A percentile compares a stretch with the other conserved stretches of the same genome.
Evolutionary conservation across 2,888 invertebrate species (phyloP).

Genomic region (Elmis aenea): DNA sequence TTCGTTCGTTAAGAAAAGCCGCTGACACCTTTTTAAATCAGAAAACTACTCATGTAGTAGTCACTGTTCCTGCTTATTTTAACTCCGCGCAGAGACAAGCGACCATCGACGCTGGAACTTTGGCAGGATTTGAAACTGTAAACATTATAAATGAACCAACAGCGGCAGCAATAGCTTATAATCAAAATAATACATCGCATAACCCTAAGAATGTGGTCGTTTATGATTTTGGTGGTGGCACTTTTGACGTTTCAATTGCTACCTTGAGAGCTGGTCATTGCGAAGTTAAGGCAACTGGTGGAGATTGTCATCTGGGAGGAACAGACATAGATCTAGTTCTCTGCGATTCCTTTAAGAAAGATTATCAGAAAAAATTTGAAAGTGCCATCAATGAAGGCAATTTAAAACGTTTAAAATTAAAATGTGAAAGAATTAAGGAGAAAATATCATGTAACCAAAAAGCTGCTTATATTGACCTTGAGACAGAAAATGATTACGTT

Average conservation of each 20-base stretch:
- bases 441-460: constrained; percentile 15
- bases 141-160: too few relatives aligned
- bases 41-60: too few relatives aligned
- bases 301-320: too few relatives aligned
- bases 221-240: constrained; percentile 19
- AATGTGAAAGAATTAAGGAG: constrained; percentile 24
- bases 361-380: constrained; percentile 17
- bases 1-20: constrained; percentile 20
- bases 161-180: constrained; percentile 29
- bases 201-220: too few relatives aligned
- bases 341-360: constrained; percentile 16
- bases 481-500: neutral
- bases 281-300: too few relatives aligned
- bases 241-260: constrained; percentile 29
- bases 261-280: constrained; percentile 30
- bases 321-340: constrained; percentile 26
- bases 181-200: constrained; percentile 13
- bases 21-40: constrained; percentile 18
- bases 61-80: too few relatives aligned
- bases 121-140: too few relatives aligned
- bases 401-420: constrained; percentile 17
- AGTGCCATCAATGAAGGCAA: constrained; percentile 14
- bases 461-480: constrained; percentile 10
- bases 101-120: too few relatives aligned
- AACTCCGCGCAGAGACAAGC: too few relatives aligned